Evolutionary conservation across 2,113 vertebrate genomes (phyloP), one percentile per base, ranked within the genome.

Genomic region (Tringa solitaria): DNA sequence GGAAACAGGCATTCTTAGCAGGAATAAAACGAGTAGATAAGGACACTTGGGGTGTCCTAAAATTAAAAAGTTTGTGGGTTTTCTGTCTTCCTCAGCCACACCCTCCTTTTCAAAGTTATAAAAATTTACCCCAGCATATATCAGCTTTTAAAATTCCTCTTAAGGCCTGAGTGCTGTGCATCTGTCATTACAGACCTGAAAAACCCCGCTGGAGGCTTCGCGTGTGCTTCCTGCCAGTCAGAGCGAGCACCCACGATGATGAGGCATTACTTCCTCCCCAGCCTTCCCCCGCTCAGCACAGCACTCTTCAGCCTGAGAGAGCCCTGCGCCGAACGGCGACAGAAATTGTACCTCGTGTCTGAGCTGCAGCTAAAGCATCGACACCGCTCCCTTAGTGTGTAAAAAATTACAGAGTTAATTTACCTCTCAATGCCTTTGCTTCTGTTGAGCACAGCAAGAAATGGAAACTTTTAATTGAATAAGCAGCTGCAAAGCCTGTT

Each of bases 181-280:
- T 76, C 50, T 93, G 78, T 83, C 92, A 77, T 50, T 17, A 53
- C 53, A 82, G 86, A 70, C 73, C 46, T 60, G 59, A 76, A 70
- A 85, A 76, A 43, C 35, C 48, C 76, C 2, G 0, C 45, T 43
- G 76, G 68, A 88, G 60, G 64, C 43, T 61, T 53, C 4, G 16
- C 15, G 1, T 70, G 69, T 59, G 53, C 64, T 96, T 96, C 95
- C 89, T 96, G 84, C 50, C 28, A 84, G 86, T 78, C 83, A 89
- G 57, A 87, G 61, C 1, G 2, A 87, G 95, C 5, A 20, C 60
- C 92, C 86, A 8, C 95, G 82, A 59, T 8, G 94, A 93, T 82
- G 78, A 96, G 73, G 30, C 92, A 79, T 23, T 11, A 8, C 90
- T 96, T 96, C 96, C 95, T 72, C 88, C 60, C 21, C 85, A 82